Conservation (phyloP, 2,888 invertebrate species). For the Laspeyria flexula region DNA sequence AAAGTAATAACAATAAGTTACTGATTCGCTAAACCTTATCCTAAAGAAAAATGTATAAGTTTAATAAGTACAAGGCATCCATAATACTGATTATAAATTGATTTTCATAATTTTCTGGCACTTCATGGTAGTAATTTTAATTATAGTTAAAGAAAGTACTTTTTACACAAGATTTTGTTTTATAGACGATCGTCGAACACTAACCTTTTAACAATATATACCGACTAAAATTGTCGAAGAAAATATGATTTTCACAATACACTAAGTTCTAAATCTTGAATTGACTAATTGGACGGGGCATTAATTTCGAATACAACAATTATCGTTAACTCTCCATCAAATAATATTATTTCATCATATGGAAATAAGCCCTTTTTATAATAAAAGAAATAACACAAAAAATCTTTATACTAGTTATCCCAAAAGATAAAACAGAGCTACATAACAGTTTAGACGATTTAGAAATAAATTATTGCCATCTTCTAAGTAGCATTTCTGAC, state of each 20-base stretch:
- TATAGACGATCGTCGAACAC: slow-evolving; percentile 33
- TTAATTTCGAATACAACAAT: slow-evolving; percentile 36
- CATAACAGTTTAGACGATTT: background rate
- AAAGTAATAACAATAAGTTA: slow-evolving; percentile 38
- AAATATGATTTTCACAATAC: slow-evolving; percentile 30
- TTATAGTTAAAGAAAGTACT: slow-evolving; percentile 41
- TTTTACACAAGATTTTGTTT: slow-evolving; percentile 39
- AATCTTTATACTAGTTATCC: no score
- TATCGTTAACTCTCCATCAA: slow-evolving; percentile 19
- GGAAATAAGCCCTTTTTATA: slow-evolving; percentile 19
- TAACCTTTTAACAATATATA: slow-evolving; percentile 38
- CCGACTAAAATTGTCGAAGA: slow-evolving; percentile 22
- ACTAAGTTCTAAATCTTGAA: slow-evolving; percentile 19
- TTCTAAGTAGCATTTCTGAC: background rate
- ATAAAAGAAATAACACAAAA: no score
- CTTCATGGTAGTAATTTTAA: slow-evolving; percentile 44
- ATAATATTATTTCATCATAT: slow-evolving; percentile 43
- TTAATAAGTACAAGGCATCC: slow-evolving; percentile 55
- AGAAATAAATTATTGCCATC: background rate
- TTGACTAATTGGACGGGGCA: slow-evolving; percentile 53
- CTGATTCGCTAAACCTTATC: slow-evolving; percentile 33
- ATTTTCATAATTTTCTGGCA: slow-evolving; percentile 53
- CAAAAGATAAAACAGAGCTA: background rate
- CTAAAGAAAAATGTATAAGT: slow-evolving; percentile 41
- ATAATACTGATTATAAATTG: slow-evolving; percentile 57